Evolutionary conservation across 2,797 vertebrate species (phyloP).

Genomic region (Ciconia nigra): DNA sequence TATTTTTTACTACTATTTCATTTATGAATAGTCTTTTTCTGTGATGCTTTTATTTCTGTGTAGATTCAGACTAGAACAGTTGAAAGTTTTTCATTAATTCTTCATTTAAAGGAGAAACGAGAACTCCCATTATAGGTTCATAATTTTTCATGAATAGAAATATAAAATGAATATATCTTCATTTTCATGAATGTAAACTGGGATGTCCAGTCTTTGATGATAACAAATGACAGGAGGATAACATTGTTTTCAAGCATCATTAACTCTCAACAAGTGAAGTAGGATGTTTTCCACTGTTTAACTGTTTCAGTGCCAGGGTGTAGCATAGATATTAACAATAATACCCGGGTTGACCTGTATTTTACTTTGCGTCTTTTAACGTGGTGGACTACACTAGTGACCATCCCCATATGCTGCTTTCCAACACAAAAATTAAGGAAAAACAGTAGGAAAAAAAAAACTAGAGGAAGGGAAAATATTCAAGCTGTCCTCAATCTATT

Average conservation of each 20-base stretch:
- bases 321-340: not conserved
- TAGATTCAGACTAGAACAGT: not conserved
- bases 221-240: not conserved
- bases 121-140: not conserved
- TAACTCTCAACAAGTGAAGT: not conserved
- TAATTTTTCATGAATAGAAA: not conserved
- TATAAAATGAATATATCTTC: not conserved
- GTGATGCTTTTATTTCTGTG: not conserved
- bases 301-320: not conserved
- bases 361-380: not conserved
- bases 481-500: not conserved
- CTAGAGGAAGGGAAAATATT: not conserved
- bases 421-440: not conserved
- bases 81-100: not conserved
- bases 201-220: not conserved
- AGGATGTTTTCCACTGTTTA: not conserved
- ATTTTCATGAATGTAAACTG: not conserved
- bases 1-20: not conserved
- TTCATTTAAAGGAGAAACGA: not conserved
- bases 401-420: not conserved
- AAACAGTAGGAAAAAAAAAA: not conserved
- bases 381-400: not conserved
- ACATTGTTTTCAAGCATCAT: not conserved
- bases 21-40: not conserved
- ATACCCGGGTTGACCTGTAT: not conserved